A percentile compares a stretch with the other conserved stretches of the same genome.
Conservation (phyloP, 1,140 invertebrate genomes). For the Littorina saxatilis region DNA sequence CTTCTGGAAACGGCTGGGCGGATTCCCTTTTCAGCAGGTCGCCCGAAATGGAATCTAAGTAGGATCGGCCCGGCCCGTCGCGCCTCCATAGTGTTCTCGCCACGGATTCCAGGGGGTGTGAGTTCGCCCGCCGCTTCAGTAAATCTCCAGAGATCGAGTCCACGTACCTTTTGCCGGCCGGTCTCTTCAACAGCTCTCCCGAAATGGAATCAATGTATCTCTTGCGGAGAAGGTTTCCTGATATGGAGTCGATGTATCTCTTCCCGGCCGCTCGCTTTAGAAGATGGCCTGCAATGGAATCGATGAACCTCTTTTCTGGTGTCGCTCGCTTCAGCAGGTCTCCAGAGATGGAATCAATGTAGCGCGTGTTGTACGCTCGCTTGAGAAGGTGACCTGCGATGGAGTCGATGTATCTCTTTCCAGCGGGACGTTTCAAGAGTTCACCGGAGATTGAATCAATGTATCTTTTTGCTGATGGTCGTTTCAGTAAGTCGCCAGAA, state of each 20-base stretch:
- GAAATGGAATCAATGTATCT: conserved; percentile 18
- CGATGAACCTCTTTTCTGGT: background rate
- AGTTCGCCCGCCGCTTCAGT: too few species aligned
- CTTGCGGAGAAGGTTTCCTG: conserved; percentile 13
- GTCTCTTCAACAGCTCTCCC: conserved; percentile 4
- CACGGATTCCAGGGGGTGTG: too few species aligned
- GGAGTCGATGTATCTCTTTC: conserved; percentile 15
- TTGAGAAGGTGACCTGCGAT: conserved; percentile 23
- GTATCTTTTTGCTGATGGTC: background rate
- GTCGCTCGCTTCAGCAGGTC: conserved; percentile 14
- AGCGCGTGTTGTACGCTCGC: background rate
- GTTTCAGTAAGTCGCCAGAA: conserved; percentile 15
- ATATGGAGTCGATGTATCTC: conserved; percentile 28
- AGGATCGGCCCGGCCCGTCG: background rate
- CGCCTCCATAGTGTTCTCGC: background rate
- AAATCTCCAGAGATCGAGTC: too few species aligned
- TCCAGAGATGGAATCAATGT: conserved; percentile 25
- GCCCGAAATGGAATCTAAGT: background rate
- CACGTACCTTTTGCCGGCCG: background rate
- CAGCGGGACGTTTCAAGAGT: background rate
- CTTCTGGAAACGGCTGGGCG: too few species aligned
- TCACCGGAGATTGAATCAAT: conserved; percentile 18
- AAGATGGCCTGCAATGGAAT: conserved; percentile 18
- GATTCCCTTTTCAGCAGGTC: background rate
- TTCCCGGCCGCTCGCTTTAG: conserved; percentile 8